Evolutionary conservation across 2,113 vertebrate species (phyloP).

Genomic region (Menura novaehollandiae): DNA sequence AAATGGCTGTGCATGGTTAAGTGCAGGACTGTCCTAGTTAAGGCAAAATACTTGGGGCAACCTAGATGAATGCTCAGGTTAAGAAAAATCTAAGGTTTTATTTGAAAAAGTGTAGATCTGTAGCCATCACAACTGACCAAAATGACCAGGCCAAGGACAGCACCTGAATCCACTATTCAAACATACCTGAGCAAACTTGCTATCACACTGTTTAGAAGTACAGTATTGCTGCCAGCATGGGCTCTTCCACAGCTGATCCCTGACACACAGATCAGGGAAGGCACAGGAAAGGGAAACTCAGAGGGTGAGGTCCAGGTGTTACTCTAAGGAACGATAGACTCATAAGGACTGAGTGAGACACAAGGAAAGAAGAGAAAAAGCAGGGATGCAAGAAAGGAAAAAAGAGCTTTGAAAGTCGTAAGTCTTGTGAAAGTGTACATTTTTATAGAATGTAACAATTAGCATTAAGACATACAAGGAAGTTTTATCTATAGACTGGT

Average conservation of each 20-base stretch:
- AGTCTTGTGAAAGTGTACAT: background rate
- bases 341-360: background rate
- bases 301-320: background rate
- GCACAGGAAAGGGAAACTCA: background rate
- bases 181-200: background rate
- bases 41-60: background rate
- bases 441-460: slow-evolving; percentile 15
- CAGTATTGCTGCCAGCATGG: background rate
- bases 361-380: background rate
- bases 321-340: background rate
- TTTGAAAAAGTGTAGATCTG: background rate
- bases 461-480: background rate
- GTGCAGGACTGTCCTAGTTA: background rate
- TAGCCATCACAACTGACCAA: background rate
- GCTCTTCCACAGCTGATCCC: background rate
- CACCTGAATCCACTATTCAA: background rate
- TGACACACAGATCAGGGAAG: background rate
- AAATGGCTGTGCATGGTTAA: background rate
- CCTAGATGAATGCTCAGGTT: background rate
- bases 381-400: background rate
- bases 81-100: background rate
- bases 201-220: background rate
- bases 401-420: background rate
- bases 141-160: background rate
- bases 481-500: background rate